Base-by-base conservation (phyloP, 2,113 vertebrate genomes). In the Triplophysa rosa region DNA sequence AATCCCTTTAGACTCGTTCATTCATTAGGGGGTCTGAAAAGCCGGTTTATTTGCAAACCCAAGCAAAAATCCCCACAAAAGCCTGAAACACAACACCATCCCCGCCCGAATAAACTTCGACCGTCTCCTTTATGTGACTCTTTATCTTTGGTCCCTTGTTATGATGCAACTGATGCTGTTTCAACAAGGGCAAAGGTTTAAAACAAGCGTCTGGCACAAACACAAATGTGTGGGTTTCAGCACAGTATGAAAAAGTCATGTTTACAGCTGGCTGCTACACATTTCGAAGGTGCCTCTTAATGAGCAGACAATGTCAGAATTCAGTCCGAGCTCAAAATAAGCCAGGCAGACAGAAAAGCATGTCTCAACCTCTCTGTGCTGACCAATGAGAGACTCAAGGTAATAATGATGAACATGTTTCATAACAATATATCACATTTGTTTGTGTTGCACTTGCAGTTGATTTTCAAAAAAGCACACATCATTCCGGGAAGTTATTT, bases 11-110 rank as follows among this genome's bases (percentile, higher is more conserved):
- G 82, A 80, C 77, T 86, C 70, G 68, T 86, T 85, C 82, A 61
- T 83, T 88, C 83, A 84, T 82, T 88, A 69, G 72, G 68, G 17
- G 49, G 64, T 78, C 77, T 81, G 84, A 67, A 86, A 80, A 80
- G 71, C 61, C 21, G 40, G 59, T 85, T 84, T 54, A 83, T 85
- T 82, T 86, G 24, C 79, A 77, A 81, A 67, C 67, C 47, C 37
- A 58, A 65, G 59, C 63, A 59, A 78, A 63, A 71, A 40, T 12
- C 40, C 21, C 10, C 42, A 56, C 52, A 13, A 3, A 58, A 58
- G 6, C 19, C 54, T 8, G 19, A 68, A 77, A 40, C 56, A 59
- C 12, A 24, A 54, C 21, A 61, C 23, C 37, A 40, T 10, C 40
- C 58, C n/a, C 9, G 29, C 67, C 14, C 26, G 63, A 52, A 78